These are phyloP conservation scores for Temnothorax rugatulus DNA, from an alignment of 2,888 invertebrate species.

Conservation along the genomic window DNA sequence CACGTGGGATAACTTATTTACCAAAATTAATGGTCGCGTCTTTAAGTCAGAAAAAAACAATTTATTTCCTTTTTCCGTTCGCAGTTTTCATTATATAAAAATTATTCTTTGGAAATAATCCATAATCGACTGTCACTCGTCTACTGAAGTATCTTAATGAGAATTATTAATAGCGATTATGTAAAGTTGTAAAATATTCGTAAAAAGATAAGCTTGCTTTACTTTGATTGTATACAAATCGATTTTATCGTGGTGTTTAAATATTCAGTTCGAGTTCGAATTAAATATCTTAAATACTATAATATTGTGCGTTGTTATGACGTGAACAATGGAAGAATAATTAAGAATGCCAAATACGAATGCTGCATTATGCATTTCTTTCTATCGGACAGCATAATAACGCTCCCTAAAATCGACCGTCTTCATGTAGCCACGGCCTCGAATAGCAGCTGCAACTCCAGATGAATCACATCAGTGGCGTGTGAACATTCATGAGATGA, in stretches of 20 bases:
- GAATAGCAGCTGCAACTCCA: conserved; percentile 62
- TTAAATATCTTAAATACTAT: not conserved
- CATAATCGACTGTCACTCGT: not conserved
- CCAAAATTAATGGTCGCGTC: not conserved
- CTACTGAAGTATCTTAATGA: not conserved
- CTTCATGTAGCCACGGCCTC: conserved; percentile 39
- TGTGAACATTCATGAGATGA: conserved; percentile 57
- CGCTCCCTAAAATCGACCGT: not conserved
- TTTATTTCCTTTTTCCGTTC: not conserved
- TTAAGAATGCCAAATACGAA: conserved; percentile 31
- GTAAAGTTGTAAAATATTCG: conserved; percentile 15
- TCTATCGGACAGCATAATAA: conserved; percentile 27
- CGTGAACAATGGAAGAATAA: conserved; percentile 15
- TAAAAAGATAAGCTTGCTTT: not conserved
- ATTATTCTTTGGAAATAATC: not conserved
- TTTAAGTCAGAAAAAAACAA: not conserved
- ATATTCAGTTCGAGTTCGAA: conserved; percentile 4
- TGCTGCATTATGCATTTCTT: conserved; percentile 22
- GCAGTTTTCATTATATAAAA: not conserved
- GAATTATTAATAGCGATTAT: not conserved
- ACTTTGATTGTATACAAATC: not conserved
- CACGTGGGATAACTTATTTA: conserved; percentile 10
- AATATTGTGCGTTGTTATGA: not conserved
- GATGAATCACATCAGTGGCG: conserved; percentile 61
- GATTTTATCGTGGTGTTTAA: not conserved